phyloP scores from a whole-genome alignment of 2,797 vertebrate genomes.

The Microtus californicus region DNA sequence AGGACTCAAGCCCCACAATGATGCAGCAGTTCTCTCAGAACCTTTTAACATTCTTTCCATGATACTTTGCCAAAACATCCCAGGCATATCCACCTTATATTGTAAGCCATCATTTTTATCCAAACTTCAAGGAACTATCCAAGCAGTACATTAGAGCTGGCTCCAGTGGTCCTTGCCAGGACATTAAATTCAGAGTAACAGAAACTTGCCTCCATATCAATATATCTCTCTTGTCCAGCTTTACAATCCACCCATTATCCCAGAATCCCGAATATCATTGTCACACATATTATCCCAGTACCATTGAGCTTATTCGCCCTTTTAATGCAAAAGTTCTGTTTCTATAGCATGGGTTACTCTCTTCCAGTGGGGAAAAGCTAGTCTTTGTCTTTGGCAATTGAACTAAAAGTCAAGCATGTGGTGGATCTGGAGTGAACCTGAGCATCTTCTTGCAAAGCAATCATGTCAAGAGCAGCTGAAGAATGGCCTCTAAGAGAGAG shows the following conservation, averaged over 20 bases:
- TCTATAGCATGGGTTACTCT: background rate
- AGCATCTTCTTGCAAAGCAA: background rate
- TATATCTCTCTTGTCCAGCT: background rate
- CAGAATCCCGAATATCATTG: background rate
- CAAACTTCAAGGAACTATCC: too few relatives aligned
- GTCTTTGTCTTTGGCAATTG: background rate
- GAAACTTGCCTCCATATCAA: background rate
- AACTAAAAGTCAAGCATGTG: background rate
- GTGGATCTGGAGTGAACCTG: background rate
- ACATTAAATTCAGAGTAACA: conserved; percentile 23
- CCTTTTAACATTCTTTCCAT: conserved; percentile 24
- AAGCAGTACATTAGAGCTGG: conserved; percentile 15
- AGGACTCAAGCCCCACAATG: background rate
- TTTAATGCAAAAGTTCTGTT: background rate
- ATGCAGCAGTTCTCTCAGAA: background rate
- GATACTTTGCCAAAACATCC: background rate
- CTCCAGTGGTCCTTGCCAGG: background rate
- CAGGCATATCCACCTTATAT: conserved; percentile 11
- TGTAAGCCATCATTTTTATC: conserved; percentile 10
- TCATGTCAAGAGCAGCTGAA: background rate
- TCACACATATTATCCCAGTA: background rate
- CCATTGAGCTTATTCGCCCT: background rate
- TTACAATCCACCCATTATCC: background rate
- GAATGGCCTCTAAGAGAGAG: background rate
- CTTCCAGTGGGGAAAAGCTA: background rate